Base-by-base conservation (phyloP, 2,113 vertebrate species). In the Neodon shergylaensis region DNA sequence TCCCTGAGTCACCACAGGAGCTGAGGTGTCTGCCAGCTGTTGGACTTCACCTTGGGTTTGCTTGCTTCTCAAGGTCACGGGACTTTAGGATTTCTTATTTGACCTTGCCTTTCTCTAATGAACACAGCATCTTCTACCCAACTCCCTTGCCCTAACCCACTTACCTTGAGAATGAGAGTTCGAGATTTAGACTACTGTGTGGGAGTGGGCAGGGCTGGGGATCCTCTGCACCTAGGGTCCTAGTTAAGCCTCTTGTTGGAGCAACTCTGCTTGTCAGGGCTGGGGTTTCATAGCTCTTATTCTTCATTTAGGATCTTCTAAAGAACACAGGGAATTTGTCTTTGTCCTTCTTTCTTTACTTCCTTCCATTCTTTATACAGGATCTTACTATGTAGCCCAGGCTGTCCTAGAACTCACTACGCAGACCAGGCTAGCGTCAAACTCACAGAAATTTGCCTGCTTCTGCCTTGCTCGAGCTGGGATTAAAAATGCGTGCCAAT, bases 291-390 rank as follows among this genome's bases (percentile, higher is more conserved):
- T 26, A 52, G 68, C 66, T 83, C 83, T 93, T 91, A 82, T 66
- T 85, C 65, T 73, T 85, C 58, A 83, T 77, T 90, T 70, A 8
- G 81, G 65, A 63, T 39, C 47, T 88, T 95, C 61, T 72, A 94
- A 86, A 92, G 82, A 77, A 79, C 44, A 85, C 42, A 76, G 42
- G 81, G 31, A 94, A 88, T 66, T 70, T 49, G 22, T 22, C 17
- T 36, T 22, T 26, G 0, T 39, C 31, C 5, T 58, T 21, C 21
- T n/a, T 21, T 12, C n/a, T 24, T 22, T 39, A 1, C 44, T 52
- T 78, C 17, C 9, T 22, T 74, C 9, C 72, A 7, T 47, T 28
- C 26, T 36, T 79, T 31, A 47, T 49, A 42, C 13, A 63, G 22
- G n/a, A 54, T 66, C 83, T 85, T 17, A 33, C 63, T 66, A 31